Evolutionary conservation across 2,113 vertebrate genomes (phyloP), one percentile per base, ranked within the genome.

Genomic region (Malurus melanocephalus): DNA sequence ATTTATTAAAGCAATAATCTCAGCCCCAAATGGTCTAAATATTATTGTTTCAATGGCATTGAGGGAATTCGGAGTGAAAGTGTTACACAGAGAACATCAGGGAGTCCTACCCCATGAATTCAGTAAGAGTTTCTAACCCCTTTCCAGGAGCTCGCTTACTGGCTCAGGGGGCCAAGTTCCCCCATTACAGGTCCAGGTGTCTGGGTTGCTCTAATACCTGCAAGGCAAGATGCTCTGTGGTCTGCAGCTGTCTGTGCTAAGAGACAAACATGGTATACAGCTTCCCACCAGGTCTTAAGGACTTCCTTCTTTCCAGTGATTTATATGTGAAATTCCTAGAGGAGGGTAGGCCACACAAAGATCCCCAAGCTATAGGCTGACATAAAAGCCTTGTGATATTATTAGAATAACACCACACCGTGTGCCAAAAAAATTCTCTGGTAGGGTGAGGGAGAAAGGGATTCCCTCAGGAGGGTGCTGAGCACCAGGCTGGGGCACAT

Each of bases 1-100:
- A 91, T 92, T 94, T 94, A 80, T 92, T 90, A 90, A 90, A 89
- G 88, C 90, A 97, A 93, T 94, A 89, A 95, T 94, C 91, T 88
- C 66, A 85, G 81, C 90, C 90, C 74, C 84, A 90, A 93, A 91
- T 60, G 92, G 84, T 94, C 93, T 90, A 89, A 88, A 91, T 69
- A 84, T 78, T 92, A 72, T 95, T 94, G 90, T 96, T 95, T 87
- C 79, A 11, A 9, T 69, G 66, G 65, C 67, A 49, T 56, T 62
- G 71, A 85, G 90, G 84, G 86, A 93, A 77, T 92, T 91, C 8
- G 24, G 32, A 46, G 57, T 53, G 57, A 7, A 88, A 94, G 10
- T 57, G 77, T 75, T 85, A 57, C 49, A 43, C 30, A 24, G 55
- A 33, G 64, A 78, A 53, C 53, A 72, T 38, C 55, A 17, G 80